phyloP scores from a whole-genome alignment of 2,888 invertebrate species.

The Xanthia togata region DNA sequence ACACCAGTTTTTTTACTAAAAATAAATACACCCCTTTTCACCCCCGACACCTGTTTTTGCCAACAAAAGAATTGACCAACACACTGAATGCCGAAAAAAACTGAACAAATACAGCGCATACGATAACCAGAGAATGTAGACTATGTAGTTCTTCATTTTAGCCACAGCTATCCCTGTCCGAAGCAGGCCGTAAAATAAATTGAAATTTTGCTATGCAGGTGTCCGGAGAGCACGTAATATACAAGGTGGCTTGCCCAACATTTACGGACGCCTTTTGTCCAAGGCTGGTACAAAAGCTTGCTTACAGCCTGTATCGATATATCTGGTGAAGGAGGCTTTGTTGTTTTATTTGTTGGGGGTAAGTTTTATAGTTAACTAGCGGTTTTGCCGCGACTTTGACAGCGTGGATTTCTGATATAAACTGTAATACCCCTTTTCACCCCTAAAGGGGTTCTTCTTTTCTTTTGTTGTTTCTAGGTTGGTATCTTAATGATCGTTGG shows the following conservation, averaged over 20 bases:
- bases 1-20: not conserved
- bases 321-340: constrained; percentile 43
- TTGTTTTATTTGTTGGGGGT: constrained; percentile 30
- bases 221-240: constrained; percentile 51
- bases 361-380: constrained; percentile 14
- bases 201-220: constrained; percentile 65
- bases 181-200: constrained; percentile 62
- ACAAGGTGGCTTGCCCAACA: constrained; percentile 29
- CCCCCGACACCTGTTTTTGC: not conserved
- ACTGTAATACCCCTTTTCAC: not conserved
- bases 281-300: constrained; percentile 27
- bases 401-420: not conserved
- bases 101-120: constrained; percentile 1
- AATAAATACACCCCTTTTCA: constrained; percentile 3
- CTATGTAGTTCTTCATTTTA: constrained; percentile 50
- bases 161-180: constrained; percentile 35
- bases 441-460: not conserved
- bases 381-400: not conserved
- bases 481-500: too few species aligned
- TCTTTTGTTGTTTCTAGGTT: not conserved
- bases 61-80: constrained; percentile 22
- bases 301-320: constrained; percentile 24
- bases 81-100: constrained; percentile 28
- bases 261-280: constrained; percentile 53
- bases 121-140: constrained; percentile 11